Base-by-base conservation (phyloP, 1,140 invertebrate genomes). In the Eueides isabella region DNA sequence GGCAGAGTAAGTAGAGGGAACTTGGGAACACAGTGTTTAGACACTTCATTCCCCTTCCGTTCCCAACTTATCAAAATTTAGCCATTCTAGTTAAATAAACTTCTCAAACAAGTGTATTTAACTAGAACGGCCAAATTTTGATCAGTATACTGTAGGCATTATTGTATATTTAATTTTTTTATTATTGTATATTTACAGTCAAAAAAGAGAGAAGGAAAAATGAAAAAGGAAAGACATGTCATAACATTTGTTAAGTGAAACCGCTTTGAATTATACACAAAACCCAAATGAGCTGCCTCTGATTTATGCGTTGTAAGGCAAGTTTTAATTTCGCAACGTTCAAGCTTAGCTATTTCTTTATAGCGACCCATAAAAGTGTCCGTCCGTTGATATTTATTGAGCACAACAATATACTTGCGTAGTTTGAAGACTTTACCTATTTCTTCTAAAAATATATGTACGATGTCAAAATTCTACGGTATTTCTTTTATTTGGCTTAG, bases 281-380 rank as follows among this genome's bases (percentile, higher is more conserved):
- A 71, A 67, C 29, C 31, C 28, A 71, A 75, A 71, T 75, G 74
- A 75, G 69, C 44, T 67, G 33, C 61, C 29, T 44, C 65, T 81
- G 79, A 82, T 81, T 84, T 84, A 84, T 84, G 77, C 74, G 67
- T 81, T 78, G 78, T 80, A 55, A 55, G 81, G 81, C 71, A 77
- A 83, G 75, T 81, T 85, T 85, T 85, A 85, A 85, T 84, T 82
- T 81, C 73, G 75, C 76, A 72, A 71, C 72, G 72, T 74, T 67
- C 74, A 76, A 77, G 73, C 75, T 74, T 72, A 75, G 75, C 77
- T 77, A 82, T 84, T 84, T 77, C 80, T 77, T 80, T 77, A 81
- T 75, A 79, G 78, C 73, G 67, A 26, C 75, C 69, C 80, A 78
- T 84, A 82, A 84, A 84, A 80, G 75, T 78, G 83, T 83, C 80